Base-by-base conservation (phyloP, 2,888 invertebrate species). In the Trissolcus japonicus region DNA sequence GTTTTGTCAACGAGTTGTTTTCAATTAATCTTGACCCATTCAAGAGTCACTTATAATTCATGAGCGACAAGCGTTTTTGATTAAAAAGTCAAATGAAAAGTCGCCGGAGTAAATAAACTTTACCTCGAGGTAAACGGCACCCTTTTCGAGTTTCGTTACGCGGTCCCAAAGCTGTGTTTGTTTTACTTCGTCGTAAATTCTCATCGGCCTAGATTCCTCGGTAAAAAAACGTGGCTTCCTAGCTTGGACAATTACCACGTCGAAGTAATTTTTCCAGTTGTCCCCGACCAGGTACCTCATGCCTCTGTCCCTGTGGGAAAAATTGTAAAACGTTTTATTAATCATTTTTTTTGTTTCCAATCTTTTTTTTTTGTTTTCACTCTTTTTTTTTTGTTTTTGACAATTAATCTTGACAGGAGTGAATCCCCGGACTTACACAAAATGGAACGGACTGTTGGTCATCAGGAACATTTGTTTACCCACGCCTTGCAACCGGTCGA, bases 151-250 rank as follows among this genome's bases (percentile, higher is more conserved):
- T 77, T 93, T 93, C 0, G 93, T 93, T 1, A 99, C 98, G 79
- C 95, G 93, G 88, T 97, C 97, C 97, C 98, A 99, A 1, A 96
- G 92, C 85, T 96, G 95, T 0, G 94, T 93, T 83, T 95, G 93
- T 43, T 94, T 94, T 68, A 91, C 91, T 83, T 94, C 94, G 86
- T 98, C 96, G 87, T 95, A 98, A 48, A 96, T 92, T 77, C 98
- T 91, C 82, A 99, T 95, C 0, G 98, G 98, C 19, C 97, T 93
- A 79, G 96, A 95, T 84, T 94, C 93, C 86, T 97, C 96, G 0
- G 96, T 96, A 90, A 99, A 99, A 90, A 99, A 99, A 84, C 94
- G 94, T 0, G 99, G 99, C 88, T 99, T 99, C 83, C 97, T 93
- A 1, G 99, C 98, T 86, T 96, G 96, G 1, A 97, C 97, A 72